phyloP scores from a whole-genome alignment of 1,140 invertebrate genomes.

The Plutomurus gul region DNA sequence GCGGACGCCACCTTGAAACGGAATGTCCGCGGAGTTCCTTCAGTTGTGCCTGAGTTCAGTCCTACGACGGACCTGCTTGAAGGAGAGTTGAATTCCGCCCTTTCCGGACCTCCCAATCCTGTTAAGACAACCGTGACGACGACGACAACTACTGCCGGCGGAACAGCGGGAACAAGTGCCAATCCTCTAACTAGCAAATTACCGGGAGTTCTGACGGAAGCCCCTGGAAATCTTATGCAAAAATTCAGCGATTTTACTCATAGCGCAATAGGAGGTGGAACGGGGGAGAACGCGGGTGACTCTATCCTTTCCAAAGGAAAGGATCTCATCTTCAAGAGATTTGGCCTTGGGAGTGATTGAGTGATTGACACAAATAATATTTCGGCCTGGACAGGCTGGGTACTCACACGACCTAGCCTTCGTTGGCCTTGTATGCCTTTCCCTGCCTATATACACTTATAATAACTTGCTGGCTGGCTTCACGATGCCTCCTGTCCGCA shows the following conservation, averaged over 20 bases:
- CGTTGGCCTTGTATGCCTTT: slow-evolving; percentile 19
- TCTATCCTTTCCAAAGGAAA: slow-evolving; percentile 83
- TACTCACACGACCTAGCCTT: slow-evolving; percentile 1
- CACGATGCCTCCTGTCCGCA: too few species aligned
- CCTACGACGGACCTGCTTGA: slow-evolving; percentile 52
- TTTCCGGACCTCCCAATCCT: slow-evolving; percentile 14
- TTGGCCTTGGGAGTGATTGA: slow-evolving; percentile 56
- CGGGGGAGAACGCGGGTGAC: slow-evolving; percentile 59
- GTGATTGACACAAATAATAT: slow-evolving; percentile 8
- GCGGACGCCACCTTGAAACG: slow-evolving; percentile 50
- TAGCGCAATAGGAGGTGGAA: slow-evolving; percentile 62
- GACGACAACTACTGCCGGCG: slow-evolving; percentile 10
- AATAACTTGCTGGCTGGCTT: background rate
- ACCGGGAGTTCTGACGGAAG: slow-evolving; percentile 53
- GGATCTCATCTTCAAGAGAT: slow-evolving; percentile 88
- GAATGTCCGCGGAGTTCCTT: slow-evolving; percentile 54
- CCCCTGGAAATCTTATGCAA: slow-evolving; percentile 74
- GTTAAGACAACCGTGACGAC: slow-evolving; percentile 20
- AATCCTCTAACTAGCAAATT: slow-evolving; percentile 51
- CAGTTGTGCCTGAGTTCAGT: slow-evolving; percentile 57
- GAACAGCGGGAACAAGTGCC: slow-evolving; percentile 48
- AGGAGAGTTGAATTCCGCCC: slow-evolving; percentile 14
- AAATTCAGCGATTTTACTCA: slow-evolving; percentile 79
- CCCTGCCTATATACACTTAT: slow-evolving; percentile 7
- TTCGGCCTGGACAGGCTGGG: slow-evolving; percentile 19